phyloP scores from a whole-genome alignment of 2,797 vertebrate genomes.

The Pogonophryne albipinna region DNA sequence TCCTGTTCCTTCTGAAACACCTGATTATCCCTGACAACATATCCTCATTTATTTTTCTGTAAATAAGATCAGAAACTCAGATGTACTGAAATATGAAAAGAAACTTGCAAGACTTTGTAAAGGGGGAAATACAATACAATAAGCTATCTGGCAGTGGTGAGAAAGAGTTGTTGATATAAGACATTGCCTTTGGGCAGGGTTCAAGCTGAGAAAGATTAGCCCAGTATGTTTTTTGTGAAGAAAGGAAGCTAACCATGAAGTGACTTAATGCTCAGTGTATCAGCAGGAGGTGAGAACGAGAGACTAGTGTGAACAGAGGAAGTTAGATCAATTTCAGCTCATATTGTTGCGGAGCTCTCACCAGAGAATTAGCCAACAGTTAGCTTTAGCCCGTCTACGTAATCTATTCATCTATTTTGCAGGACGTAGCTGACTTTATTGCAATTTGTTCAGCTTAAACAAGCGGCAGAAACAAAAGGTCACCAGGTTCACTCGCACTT shows the following conservation, averaged over 20 bases:
- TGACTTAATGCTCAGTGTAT: not conserved
- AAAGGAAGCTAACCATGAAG: not conserved
- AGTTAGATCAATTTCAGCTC: slow-evolving; percentile 33
- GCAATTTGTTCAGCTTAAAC: slow-evolving; percentile 26
- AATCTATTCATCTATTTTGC: slow-evolving; percentile 42
- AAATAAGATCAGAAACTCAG: not conserved
- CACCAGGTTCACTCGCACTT: slow-evolving; percentile 23
- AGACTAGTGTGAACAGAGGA: slow-evolving; percentile 2
- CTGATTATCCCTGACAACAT: slow-evolving; percentile 3
- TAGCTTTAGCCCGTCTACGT: slow-evolving; percentile 17
- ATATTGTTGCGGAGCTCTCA: slow-evolving; percentile 23
- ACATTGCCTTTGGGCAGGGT: not conserved
- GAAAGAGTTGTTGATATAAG: not conserved
- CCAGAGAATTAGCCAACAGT: slow-evolving; percentile 36
- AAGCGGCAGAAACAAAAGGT: slow-evolving; percentile 21
- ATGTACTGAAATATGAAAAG: not conserved
- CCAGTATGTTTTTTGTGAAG: not conserved
- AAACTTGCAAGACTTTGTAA: not conserved
- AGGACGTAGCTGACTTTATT: slow-evolving; percentile 1
- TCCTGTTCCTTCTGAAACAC: not conserved
- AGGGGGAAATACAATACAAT: not conserved
- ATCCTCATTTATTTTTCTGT: not conserved
- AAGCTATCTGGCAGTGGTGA: not conserved
- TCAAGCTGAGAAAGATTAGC: not conserved
- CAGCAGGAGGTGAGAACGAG: slow-evolving; percentile 3